A percentile compares a stretch with the other conserved stretches of the same genome.
phyloP scores from a whole-genome alignment of 2,113 vertebrate genomes.

The Trinectes maculatus region DNA sequence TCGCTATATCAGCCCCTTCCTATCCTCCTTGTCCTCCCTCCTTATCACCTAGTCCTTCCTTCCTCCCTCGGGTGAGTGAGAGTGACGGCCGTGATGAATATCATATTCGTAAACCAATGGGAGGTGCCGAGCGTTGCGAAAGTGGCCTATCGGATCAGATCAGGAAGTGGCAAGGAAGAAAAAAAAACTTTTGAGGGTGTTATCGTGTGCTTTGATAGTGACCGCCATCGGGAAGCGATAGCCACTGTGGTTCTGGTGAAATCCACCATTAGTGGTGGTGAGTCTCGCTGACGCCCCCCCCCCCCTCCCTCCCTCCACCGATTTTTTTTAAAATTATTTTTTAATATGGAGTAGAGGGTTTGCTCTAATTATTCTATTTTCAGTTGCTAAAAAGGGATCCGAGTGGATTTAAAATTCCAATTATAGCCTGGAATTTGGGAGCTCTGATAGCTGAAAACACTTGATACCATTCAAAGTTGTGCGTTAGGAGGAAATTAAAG shows the following conservation, averaged over 20 bases:
- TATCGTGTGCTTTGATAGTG: slow-evolving; percentile 51
- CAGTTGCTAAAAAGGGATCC: slow-evolving; percentile 68
- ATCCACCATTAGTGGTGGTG: slow-evolving; percentile 35
- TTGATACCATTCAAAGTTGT: slow-evolving; percentile 72
- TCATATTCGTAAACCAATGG: slow-evolving; percentile 43
- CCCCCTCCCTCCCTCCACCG: neutral
- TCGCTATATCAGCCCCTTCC: slow-evolving; percentile 62
- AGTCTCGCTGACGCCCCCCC: slow-evolving; percentile 1
- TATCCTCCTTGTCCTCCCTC: slow-evolving; percentile 46
- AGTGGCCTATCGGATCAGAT: slow-evolving; percentile 43
- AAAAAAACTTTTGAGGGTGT: slow-evolving; percentile 55
- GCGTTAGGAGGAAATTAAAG: slow-evolving; percentile 75
- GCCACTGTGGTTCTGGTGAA: slow-evolving; percentile 29
- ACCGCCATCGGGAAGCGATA: slow-evolving; percentile 33
- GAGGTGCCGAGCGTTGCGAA: slow-evolving; percentile 28
- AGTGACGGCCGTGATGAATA: slow-evolving; percentile 59
- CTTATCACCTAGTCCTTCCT: slow-evolving; percentile 72
- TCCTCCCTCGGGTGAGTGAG: slow-evolving; percentile 59
- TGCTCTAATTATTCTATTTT: slow-evolving; percentile 75
- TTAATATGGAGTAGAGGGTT: slow-evolving; percentile 46
- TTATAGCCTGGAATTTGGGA: slow-evolving; percentile 68
- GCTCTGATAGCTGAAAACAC: slow-evolving; percentile 73
- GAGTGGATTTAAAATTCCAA: slow-evolving; percentile 72
- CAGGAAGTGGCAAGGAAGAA: slow-evolving; percentile 39
- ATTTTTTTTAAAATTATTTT: neutral